phyloP scores from a whole-genome alignment of 2,888 invertebrate species.

The Ptychoptera contaminata region DNA sequence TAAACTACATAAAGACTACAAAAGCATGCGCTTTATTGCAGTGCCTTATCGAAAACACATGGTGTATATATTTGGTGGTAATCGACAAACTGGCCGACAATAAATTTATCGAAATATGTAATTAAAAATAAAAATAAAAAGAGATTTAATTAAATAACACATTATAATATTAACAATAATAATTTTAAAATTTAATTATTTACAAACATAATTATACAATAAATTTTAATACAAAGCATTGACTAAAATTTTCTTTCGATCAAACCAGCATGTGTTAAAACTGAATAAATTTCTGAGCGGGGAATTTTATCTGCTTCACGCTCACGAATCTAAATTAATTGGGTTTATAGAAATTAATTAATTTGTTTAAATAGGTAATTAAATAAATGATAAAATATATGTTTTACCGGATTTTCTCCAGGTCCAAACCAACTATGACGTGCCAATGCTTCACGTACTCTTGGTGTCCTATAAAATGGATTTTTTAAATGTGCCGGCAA shows the following conservation, averaged over 20 bases:
- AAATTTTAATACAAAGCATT: slow-evolving; percentile 1
- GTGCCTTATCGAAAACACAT: too few species aligned
- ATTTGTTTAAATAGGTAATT: neutral
- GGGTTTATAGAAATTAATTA: neutral
- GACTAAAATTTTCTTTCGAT: slow-evolving; percentile 25
- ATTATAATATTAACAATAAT: too few species aligned
- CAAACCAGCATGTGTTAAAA: slow-evolving; percentile 47
- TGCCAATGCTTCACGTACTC: slow-evolving; percentile 36
- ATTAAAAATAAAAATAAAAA: too few species aligned
- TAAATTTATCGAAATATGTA: too few species aligned
- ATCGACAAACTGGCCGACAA: too few species aligned
- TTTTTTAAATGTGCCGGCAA: slow-evolving; percentile 40
- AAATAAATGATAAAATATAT: neutral
- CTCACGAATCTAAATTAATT: slow-evolving; percentile 32
- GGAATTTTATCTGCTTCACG: slow-evolving; percentile 43
- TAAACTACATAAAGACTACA: too few species aligned
- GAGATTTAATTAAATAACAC: too few species aligned
- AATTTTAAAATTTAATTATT: neutral
- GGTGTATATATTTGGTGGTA: too few species aligned
- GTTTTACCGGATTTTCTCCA: slow-evolving; percentile 40
- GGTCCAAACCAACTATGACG: slow-evolving; percentile 42
- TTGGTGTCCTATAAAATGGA: slow-evolving; percentile 41
- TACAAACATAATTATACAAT: too few species aligned
- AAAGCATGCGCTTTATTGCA: too few species aligned
- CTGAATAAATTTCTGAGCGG: slow-evolving; percentile 44